Base-by-base conservation (phyloP, 2,113 vertebrate genomes). In the Gambusia holbrooki region DNA sequence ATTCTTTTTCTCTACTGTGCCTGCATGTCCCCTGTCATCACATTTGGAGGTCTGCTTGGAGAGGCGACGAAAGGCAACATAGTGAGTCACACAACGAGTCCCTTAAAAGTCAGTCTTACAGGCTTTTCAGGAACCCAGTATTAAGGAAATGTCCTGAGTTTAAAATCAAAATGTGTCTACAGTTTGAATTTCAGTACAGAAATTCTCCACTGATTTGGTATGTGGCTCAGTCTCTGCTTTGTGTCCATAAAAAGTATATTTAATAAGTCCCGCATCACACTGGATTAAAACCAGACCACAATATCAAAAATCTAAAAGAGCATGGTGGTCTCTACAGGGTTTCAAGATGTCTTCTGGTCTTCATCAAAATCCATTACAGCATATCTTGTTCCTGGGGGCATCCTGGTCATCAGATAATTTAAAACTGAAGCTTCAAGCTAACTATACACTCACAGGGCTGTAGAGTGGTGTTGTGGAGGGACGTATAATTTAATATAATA, bases 11-110 rank as follows among this genome's bases (percentile, higher is more conserved):
- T 99, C 42, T 99, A 98, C 93, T 99, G 97, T 81, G 97, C 97
- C 94, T 98, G 97, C 94, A 99, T 99, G 98, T 99, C 98, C 29
- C 98, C 97, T 0, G 96, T 99, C 86, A 97, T 99, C 93, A 99
- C 98, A 63, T 99, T 99, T 0, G 97, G 98, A 75, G 98, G 98
- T 1, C 87, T 99, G 74, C 96, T 99, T 25, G 98, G 97, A 71
- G 98, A 99, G 90, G 97, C 97, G 0, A 99, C 97, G 7, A 91
- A 96, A 15, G 96, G 96, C 89, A 96, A 95, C 91, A 98, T 99
- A 74, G 98, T 99, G 94, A 99, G 98, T 93, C 40, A 12, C 2
- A 78, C 63, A 75, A 7, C 68, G 63, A 30, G 13, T 19, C 54
- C 13, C 45, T 48, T 72, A n/a, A 68, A 74, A 67, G 45, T 62